phyloP scores from a whole-genome alignment of 2,113 vertebrate species.

The Ahaetulla prasina region DNA sequence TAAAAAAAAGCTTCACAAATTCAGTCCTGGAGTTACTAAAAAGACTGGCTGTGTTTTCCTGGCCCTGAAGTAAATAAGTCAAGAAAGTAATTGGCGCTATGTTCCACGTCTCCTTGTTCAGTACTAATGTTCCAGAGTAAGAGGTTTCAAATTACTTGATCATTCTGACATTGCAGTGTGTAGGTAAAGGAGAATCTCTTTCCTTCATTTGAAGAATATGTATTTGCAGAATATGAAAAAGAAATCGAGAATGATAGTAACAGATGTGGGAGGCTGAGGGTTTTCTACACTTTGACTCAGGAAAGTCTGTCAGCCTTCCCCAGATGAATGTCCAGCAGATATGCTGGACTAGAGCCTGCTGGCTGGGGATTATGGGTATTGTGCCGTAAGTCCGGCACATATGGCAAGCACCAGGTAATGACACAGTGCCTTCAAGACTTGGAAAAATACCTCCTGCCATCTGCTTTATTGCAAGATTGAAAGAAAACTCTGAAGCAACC shows the following conservation, averaged over 20 bases:
- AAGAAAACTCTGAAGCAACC: not conserved
- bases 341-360: not conserved
- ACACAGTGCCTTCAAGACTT: not conserved
- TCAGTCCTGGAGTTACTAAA: not conserved
- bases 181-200: not conserved
- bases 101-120: not conserved
- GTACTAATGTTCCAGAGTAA: not conserved
- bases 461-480: not conserved
- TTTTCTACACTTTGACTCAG: not conserved
- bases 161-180: not conserved
- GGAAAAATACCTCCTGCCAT: not conserved
- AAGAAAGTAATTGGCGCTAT: conserved; percentile 32
- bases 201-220: not conserved
- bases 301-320: not conserved
- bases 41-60: conserved; percentile 35
- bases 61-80: conserved; percentile 36
- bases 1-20: not conserved
- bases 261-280: not conserved
- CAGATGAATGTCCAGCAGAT: not conserved
- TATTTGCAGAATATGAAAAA: not conserved
- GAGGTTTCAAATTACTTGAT: not conserved
- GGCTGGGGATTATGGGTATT: not conserved
- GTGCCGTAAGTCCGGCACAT: not conserved
- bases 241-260: not conserved
- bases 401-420: not conserved